Conservation (phyloP, 2,797 vertebrate genomes). For the Cyprinella venusta region DNA sequence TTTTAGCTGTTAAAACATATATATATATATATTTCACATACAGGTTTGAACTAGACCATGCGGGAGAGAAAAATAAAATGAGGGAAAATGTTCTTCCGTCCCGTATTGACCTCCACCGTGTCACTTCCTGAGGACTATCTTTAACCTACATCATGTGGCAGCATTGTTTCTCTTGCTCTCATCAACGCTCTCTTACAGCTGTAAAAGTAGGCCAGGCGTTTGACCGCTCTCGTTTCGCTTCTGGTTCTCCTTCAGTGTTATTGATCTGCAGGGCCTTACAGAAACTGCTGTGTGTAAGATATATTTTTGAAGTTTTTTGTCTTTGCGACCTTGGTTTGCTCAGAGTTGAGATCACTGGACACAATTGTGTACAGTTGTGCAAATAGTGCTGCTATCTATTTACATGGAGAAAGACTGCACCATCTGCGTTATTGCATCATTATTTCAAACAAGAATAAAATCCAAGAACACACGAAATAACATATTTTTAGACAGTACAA, state of each 20-base stretch:
- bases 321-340: not conserved
- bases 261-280: constrained; percentile 39
- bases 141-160: constrained; percentile 35
- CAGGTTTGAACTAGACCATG: not conserved
- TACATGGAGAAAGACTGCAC: not conserved
- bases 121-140: constrained; percentile 49
- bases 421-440: not conserved
- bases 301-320: not conserved
- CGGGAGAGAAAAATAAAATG: constrained; percentile 1
- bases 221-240: constrained; percentile 49
- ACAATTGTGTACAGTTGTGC: not conserved
- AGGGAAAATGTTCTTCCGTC: not conserved
- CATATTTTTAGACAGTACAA: not conserved
- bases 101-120: constrained; percentile 47
- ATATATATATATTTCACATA: not conserved
- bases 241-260: constrained; percentile 38
- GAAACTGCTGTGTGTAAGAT: constrained; percentile 13
- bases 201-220: constrained; percentile 54
- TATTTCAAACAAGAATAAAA: not conserved
- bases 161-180: constrained; percentile 34
- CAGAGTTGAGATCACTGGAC: not conserved
- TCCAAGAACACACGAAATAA: not conserved
- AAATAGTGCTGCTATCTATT: not conserved
- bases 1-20: no score
- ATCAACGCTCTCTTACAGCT: constrained; percentile 44